Evolutionary conservation across 2,797 vertebrate genomes (phyloP).

Genomic region (Urophycis tenuis): DNA sequence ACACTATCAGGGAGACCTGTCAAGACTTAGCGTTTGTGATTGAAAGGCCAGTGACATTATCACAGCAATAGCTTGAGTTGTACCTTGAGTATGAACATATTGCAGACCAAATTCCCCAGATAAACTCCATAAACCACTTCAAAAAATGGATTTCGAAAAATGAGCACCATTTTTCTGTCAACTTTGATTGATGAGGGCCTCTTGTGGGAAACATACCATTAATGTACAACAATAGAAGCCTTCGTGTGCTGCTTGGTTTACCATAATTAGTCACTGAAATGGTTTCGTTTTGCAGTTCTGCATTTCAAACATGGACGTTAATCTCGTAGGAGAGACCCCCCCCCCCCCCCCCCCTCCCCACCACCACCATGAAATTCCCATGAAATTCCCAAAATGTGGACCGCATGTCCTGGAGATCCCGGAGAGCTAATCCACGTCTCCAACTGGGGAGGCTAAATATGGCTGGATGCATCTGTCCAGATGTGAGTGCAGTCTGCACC

Average conservation of each 20-base stretch:
- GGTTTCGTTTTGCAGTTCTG: constrained; percentile 29
- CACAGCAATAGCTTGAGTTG: not conserved
- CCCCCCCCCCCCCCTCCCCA: too few species aligned
- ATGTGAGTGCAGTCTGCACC: constrained; percentile 65
- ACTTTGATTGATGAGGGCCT: not conserved
- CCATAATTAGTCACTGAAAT: constrained; percentile 31
- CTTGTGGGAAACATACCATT: not conserved
- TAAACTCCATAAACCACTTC: not conserved
- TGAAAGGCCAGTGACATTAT: not conserved
- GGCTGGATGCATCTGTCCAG: constrained; percentile 57
- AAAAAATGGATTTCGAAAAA: not conserved
- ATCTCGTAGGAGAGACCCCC: too few species aligned
- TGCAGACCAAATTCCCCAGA: not conserved
- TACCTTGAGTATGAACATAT: not conserved
- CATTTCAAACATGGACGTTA: not conserved
- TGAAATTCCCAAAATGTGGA: not conserved
- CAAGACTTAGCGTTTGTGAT: not conserved
- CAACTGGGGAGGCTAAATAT: constrained; percentile 59
- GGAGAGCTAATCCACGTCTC: constrained; percentile 52
- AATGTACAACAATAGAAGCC: constrained; percentile 1
- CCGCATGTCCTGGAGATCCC: not conserved
- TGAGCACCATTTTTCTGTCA: not conserved
- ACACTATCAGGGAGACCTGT: not conserved
- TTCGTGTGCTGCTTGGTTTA: constrained; percentile 23
- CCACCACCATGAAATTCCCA: not conserved